phyloP scores from a whole-genome alignment of 2,797 vertebrate species.

The Labroides dimidiatus region DNA sequence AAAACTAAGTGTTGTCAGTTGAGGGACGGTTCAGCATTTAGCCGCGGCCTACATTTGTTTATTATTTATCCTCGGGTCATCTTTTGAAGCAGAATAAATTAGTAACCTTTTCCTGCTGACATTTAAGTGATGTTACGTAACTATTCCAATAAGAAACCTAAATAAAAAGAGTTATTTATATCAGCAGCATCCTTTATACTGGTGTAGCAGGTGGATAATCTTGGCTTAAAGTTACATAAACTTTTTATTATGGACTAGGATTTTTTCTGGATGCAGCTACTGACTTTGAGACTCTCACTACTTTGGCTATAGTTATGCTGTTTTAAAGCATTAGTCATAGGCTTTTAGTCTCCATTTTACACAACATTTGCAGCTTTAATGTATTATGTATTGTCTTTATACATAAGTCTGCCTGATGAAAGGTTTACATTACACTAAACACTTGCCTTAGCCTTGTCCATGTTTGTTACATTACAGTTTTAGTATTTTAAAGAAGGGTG shows the following conservation, averaged over 20 bases:
- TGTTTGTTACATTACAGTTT: neutral
- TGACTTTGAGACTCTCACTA: neutral
- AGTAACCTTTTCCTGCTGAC: neutral
- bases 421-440: neutral
- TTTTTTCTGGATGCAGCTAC: no score
- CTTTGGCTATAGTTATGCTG: neutral
- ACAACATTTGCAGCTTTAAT: neutral
- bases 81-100: neutral
- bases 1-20: no score
- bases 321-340: neutral
- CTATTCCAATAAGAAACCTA: neutral
- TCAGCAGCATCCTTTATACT: neutral
- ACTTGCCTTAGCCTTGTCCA: no score
- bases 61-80: neutral
- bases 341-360: neutral
- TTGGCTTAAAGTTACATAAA: neutral
- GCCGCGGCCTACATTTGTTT: neutral
- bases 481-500: no score
- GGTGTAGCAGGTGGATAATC: neutral
- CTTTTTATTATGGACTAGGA: no score
- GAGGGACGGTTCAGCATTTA: neutral
- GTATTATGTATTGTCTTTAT: neutral
- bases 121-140: neutral
- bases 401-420: neutral
- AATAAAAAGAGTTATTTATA: neutral